Evolutionary conservation across 1,140 invertebrate species (phyloP), one percentile per base, ranked within the genome.

Genomic region (Drosophila persimilis): DNA sequence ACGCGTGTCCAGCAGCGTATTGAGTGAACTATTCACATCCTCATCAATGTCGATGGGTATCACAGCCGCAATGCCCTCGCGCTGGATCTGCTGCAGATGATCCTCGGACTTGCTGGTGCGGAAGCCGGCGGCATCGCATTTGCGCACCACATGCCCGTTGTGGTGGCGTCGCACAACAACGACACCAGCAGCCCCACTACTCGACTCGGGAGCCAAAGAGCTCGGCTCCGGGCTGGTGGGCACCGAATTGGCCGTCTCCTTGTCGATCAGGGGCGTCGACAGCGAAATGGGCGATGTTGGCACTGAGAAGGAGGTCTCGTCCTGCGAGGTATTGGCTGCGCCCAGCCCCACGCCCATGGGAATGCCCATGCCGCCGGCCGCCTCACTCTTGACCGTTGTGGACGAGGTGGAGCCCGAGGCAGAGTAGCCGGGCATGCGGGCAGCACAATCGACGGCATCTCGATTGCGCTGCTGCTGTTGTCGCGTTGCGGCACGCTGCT

Each of bases 1-100:
- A 75, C 95, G 93, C 47, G 96, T 97, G 92, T 97, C 96, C 65
- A 98, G 92, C 53, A 98, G 93, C 31, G 97, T 97, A 91, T 98
- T 98, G 55, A 98, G 92, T 50, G 97, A 98, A 73, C 97, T 97
- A 78, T 97, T 97, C 66, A 98, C 95, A 92, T 98, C 97, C 91
- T 98, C 97, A 92, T 98, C 97, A 71, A 97, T 95, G 75, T 98
- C 97, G 77, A 97, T 97, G 75, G 97, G 96, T 60, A 96, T 96
- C 41, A 96, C 95, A 81, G 95, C 81, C 41, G 84, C 91, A 56
- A 91, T 88, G 67, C 81, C 89, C 53, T 91, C 91, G 47, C 91
- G 90, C 58, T 91, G 89, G 54, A 80, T 85, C 80, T 94, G 93
- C 92, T 97, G 96, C 60, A 97, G 92, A 80, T 97, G 96, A 91